These are phyloP conservation scores for Tringa solitaria DNA, from an alignment of 2,113 vertebrate genomes.

Conservation along the genomic window DNA sequence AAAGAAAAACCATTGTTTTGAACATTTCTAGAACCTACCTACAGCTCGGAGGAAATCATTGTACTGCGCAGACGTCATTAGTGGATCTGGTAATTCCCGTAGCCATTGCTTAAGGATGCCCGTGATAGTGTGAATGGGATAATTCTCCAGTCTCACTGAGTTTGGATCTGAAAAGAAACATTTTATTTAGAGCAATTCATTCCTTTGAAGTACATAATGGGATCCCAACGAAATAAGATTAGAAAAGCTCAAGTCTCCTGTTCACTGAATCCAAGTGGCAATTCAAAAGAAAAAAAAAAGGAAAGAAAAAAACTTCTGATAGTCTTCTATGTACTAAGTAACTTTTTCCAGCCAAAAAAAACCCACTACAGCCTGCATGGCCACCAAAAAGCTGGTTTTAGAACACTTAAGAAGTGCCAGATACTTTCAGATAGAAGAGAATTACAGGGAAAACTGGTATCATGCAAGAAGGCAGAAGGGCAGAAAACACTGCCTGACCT, in stretches of 20 bases:
- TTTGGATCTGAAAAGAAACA: constrained; percentile 77
- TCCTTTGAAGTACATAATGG: neutral
- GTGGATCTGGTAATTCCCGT: constrained; percentile 90
- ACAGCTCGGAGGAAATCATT: constrained; percentile 91
- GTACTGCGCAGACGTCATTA: constrained; percentile 94
- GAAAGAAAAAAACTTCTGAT: neutral
- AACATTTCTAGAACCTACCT: constrained; percentile 76
- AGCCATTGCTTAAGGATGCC: constrained; percentile 97
- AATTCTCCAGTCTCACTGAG: constrained; percentile 85
- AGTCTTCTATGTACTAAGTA: neutral
- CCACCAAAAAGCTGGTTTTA: neutral
- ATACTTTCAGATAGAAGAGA: neutral
- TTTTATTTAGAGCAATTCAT: neutral
- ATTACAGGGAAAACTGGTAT: neutral
- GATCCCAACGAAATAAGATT: neutral
- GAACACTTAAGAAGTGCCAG: neutral
- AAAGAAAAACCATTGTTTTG: neutral
- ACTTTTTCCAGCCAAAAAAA: neutral
- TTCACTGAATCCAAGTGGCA: neutral
- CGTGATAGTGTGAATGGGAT: constrained; percentile 93
- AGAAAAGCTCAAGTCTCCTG: neutral
- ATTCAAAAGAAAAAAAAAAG: neutral
- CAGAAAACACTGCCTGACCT: constrained; percentile 64
- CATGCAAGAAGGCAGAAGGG: neutral
- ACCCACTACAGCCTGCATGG: neutral